Evolutionary conservation across 2,797 vertebrate species (phyloP), one percentile per base, ranked within the genome.

Genomic region (Diplodus sargus): DNA sequence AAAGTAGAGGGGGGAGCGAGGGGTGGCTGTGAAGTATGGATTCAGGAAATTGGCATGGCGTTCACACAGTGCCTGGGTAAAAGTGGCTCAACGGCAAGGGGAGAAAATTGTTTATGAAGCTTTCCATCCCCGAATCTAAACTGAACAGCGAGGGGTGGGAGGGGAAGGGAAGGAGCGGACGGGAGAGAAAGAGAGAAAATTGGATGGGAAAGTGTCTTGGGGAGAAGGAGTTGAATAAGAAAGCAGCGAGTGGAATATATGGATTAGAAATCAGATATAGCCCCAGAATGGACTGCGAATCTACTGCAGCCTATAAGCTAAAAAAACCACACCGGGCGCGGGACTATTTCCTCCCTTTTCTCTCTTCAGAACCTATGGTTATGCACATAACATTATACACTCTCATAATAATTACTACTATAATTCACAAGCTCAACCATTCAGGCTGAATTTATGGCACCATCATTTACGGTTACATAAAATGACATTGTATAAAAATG

Each of bases 31-130:
- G 93, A 94, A 92, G 92, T 95, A 95, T 94, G 92, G 92, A 94
- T 93, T 94, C 91, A 90, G 94, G 92, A 95, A 94, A 95, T 95
- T 95, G 94, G 92, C 93, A 94, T 91, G 91, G 93, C 91, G 78
- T 94, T 93, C 92, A 92, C 92, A 93, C 92, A 91, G 86, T 85
- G 90, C 91, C 90, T 71, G 85, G 87, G 91, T 92, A 94, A 95
- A 95, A 94, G 91, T 92, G 92, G 89, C 92, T 95, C 91, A 92
- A 89, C 83, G 39, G 92, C 87, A 83, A 87, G 82, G 83, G 82
- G 85, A 94, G 92, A 94, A 94, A 95, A 94, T 94, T 94, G 94
- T 95, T 95, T 94, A 95, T 95, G 93, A 94, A 94, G 92, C 93
- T 94, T 94, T 94, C 93, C 91, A 93, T 95, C 90, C 83, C 86